These are phyloP conservation scores for Listronotus bonariensis DNA, from an alignment of 1,140 invertebrate genomes.

Conservation along the genomic window DNA sequence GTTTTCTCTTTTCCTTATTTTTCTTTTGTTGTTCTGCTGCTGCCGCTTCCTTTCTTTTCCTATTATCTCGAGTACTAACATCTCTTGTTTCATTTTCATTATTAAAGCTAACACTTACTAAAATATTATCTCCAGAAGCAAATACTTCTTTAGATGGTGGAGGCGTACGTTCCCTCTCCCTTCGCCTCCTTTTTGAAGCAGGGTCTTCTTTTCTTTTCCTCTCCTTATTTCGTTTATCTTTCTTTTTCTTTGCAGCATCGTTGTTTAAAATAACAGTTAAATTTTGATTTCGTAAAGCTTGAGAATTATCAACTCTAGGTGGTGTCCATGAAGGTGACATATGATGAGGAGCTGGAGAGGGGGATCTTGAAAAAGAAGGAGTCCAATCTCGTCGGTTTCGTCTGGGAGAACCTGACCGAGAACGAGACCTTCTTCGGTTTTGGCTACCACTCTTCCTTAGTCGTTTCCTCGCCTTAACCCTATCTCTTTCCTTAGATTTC, in stretches of 20 bases:
- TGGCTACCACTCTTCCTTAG: conserved; percentile 23
- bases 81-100: conserved; percentile 67
- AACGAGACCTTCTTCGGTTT: conserved; percentile 22
- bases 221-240: conserved; percentile 56
- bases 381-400: conserved; percentile 46
- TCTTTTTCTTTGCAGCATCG: conserved; percentile 60
- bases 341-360: conserved; percentile 37
- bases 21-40: conserved; percentile 60
- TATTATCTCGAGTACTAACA: conserved; percentile 58
- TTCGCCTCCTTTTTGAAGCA: conserved; percentile 59
- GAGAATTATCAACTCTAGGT: conserved; percentile 49
- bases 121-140: conserved; percentile 87
- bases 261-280: conserved; percentile 62
- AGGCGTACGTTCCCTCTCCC: conserved; percentile 60
- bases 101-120: conserved; percentile 89
- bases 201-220: conserved; percentile 58
- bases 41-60: conserved; percentile 55
- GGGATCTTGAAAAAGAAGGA: conserved; percentile 54
- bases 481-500: conserved; percentile 45
- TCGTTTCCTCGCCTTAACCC: conserved; percentile 35
- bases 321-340: conserved; percentile 58
- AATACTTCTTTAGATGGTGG: conserved; percentile 86
- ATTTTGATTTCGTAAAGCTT: conserved; percentile 52
- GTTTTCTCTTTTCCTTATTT: conserved; percentile 50
- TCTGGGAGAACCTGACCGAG: conserved; percentile 35